Percentiles rank a stretch among this genome's conserved stretches.
phyloP scores from a whole-genome alignment of 2,888 invertebrate genomes.

The Acleris laterana region DNA sequence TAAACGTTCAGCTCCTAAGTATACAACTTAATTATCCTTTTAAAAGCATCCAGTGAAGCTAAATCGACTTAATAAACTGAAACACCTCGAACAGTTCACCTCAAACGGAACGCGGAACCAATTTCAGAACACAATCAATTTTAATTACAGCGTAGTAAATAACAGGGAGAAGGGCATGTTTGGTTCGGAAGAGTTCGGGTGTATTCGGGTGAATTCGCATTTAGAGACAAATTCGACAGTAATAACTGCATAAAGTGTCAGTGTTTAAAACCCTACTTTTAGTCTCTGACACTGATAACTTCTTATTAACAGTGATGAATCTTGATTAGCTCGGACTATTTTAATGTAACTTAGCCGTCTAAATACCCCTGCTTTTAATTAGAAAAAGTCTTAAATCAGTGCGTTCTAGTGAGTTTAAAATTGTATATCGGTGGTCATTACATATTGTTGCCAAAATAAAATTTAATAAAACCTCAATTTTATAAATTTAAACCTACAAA shows the following conservation, averaged over 20 bases:
- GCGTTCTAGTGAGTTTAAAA: too few species aligned
- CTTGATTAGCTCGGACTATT: too few species aligned
- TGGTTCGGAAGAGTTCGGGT: background rate
- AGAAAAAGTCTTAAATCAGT: too few species aligned
- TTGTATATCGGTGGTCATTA: too few species aligned
- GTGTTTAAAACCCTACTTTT: too few species aligned
- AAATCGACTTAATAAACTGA: background rate
- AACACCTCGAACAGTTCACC: background rate
- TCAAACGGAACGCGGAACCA: slow-evolving; percentile 10
- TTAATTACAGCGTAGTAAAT: slow-evolving; percentile 17
- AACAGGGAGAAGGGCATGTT: background rate
- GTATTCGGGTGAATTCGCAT: background rate
- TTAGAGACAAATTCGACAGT: too few species aligned
- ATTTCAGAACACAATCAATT: slow-evolving; percentile 21
- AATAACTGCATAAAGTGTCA: too few species aligned
- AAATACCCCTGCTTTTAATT: too few species aligned
- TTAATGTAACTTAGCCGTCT: too few species aligned
- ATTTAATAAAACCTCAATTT: background rate
- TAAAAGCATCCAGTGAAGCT: background rate
- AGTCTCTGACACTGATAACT: too few species aligned
- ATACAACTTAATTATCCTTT: background rate
- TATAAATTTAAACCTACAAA: background rate
- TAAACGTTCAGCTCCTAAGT: too few species aligned
- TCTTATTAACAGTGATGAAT: too few species aligned
- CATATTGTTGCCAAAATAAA: background rate